These are phyloP conservation scores for Varecia variegata DNA, from an alignment of 2,797 vertebrate species.

Conservation along the genomic window DNA sequence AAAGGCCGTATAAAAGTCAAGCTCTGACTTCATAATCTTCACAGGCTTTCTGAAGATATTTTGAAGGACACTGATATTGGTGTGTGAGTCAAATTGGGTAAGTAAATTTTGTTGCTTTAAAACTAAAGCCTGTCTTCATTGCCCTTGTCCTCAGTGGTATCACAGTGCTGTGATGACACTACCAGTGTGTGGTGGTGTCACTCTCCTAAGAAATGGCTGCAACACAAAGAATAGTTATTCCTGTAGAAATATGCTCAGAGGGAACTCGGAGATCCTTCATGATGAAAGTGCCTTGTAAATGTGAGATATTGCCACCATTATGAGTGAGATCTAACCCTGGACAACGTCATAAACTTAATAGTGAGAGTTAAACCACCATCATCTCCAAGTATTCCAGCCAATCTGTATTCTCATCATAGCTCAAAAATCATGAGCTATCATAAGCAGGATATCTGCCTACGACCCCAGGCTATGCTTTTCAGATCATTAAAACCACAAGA, in stretches of 20 bases:
- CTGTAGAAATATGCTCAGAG: background rate
- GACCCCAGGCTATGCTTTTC: constrained; percentile 23
- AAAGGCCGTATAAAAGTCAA: constrained; percentile 7
- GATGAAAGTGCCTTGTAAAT: constrained; percentile 70
- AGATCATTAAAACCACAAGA: constrained; percentile 46
- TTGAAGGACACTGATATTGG: background rate
- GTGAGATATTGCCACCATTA: constrained; percentile 63
- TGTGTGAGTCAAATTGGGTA: background rate
- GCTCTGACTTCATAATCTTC: background rate
- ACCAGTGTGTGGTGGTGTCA: background rate
- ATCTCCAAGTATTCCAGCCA: constrained; percentile 49
- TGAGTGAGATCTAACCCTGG: constrained; percentile 58
- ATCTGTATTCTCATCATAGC: background rate
- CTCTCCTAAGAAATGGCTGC: constrained; percentile 15
- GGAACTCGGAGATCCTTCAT: constrained; percentile 5
- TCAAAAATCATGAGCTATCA: constrained; percentile 5
- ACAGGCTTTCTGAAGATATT: background rate
- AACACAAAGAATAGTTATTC: background rate
- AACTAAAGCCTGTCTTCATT: background rate
- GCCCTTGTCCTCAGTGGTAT: background rate
- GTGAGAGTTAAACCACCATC: constrained; percentile 61
- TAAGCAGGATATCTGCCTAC: background rate
- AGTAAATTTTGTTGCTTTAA: constrained; percentile 11
- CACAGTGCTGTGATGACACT: background rate
- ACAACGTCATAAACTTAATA: constrained; percentile 69